These are phyloP conservation scores for Rhincodon typus DNA, from an alignment of 2,797 vertebrate genomes.

Conservation along the genomic window DNA sequence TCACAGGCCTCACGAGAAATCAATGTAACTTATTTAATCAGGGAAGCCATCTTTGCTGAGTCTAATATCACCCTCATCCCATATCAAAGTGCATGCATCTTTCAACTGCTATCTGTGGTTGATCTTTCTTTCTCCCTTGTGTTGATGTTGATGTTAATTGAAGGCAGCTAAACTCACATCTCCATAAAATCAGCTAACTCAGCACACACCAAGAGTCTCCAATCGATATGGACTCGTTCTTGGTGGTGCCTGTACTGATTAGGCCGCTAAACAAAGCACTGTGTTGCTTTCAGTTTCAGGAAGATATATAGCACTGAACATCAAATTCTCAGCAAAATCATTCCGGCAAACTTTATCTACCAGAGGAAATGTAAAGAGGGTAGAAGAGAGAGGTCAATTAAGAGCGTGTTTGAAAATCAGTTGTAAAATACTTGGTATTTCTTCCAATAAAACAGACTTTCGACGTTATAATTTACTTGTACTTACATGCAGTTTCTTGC, in stretches of 20 bases:
- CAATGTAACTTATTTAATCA: neutral
- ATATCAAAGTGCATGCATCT: neutral
- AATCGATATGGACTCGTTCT: neutral
- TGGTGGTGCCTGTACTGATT: neutral
- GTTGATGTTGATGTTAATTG: neutral
- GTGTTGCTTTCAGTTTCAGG: neutral
- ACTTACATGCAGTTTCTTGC: slow-evolving; percentile 97
- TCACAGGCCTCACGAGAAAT: neutral
- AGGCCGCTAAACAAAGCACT: neutral
- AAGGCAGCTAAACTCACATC: neutral
- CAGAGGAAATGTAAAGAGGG: neutral
- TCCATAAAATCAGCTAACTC: neutral
- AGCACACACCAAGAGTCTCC: neutral
- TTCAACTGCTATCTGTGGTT: neutral
- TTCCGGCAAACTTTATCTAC: neutral
- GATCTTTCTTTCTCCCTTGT: neutral
- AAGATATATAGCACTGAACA: neutral
- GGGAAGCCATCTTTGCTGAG: neutral
- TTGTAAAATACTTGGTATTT: neutral
- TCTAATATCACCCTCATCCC: neutral
- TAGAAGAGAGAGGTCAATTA: neutral
- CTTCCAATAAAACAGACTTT: neutral
- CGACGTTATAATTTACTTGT: neutral
- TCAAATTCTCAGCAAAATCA: neutral
- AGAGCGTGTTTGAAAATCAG: neutral